Percentiles rank a stretch among this genome's conserved stretches.
These are phyloP conservation scores for Myotis planiceps DNA, from an alignment of 2,797 vertebrate species.

Conservation along the genomic window DNA sequence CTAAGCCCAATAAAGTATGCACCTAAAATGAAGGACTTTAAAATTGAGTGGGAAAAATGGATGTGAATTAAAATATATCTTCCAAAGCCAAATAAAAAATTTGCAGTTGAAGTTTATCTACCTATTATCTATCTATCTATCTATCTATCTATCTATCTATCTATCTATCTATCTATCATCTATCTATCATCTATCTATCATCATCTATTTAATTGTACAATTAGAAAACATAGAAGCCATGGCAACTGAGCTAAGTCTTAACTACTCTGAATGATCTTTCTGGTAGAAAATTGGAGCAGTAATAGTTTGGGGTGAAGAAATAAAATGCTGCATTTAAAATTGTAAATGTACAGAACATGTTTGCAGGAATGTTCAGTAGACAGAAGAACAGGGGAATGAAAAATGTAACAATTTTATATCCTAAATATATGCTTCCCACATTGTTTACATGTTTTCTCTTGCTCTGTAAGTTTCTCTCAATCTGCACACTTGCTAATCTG, in stretches of 20 bases:
- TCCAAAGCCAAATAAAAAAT: not conserved
- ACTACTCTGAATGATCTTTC: not conserved
- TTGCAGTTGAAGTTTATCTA: not conserved
- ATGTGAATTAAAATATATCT: not conserved
- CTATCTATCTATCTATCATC: not conserved
- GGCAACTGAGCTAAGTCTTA: not conserved
- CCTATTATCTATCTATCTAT: not conserved
- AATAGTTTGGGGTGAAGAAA: not conserved
- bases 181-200: not conserved
- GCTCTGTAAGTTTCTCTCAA: not conserved
- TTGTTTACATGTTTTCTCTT: not conserved
- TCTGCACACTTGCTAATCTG: not conserved
- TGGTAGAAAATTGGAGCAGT: not conserved
- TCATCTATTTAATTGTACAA: not conserved
- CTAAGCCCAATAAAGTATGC: not conserved
- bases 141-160: not conserved
- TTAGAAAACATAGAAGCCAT: conserved; percentile 20
- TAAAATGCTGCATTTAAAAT: not conserved
- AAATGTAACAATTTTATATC: not conserved
- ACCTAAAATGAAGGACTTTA: not conserved
- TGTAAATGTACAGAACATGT: not conserved
- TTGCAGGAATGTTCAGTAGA: not conserved
- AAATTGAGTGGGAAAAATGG: not conserved
- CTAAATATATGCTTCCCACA: not conserved
- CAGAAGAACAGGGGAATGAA: not conserved